Conservation (phyloP, 2,888 invertebrate genomes). For the Eretmocerus hayati region DNA sequence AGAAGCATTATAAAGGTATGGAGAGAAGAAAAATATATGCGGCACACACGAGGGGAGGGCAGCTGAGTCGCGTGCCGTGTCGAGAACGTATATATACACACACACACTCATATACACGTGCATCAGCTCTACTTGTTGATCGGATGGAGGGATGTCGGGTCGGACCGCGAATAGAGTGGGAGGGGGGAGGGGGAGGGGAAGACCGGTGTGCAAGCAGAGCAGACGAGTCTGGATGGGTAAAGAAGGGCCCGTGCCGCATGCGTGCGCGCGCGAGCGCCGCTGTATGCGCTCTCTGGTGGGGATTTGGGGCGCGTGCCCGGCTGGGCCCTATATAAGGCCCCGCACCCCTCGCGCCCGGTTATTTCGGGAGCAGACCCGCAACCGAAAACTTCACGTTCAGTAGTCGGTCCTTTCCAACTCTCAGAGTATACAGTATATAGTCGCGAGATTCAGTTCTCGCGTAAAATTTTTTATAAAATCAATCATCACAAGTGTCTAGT, state of each 20-base stretch:
- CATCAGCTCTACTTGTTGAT: not conserved
- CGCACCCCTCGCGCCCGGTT: slow-evolving; percentile 40
- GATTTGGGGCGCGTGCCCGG: slow-evolving; percentile 57
- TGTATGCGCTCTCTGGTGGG: slow-evolving; percentile 51
- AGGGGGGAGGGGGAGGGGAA: not conserved
- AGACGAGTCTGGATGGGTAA: not conserved
- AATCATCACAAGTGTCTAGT: slow-evolving; percentile 14
- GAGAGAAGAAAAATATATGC: too few relatives aligned
- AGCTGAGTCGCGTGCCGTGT: too few relatives aligned
- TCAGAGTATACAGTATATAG: too few relatives aligned
- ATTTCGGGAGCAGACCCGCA: slow-evolving; percentile 44
- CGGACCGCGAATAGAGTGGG: not conserved
- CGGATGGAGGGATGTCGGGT: not conserved
- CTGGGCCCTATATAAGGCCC: slow-evolving; percentile 44
- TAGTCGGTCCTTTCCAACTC: too few relatives aligned
- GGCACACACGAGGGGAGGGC: too few relatives aligned
- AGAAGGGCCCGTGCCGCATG: slow-evolving; percentile 14
- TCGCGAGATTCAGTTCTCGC: too few relatives aligned
- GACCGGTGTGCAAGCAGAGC: too few relatives aligned
- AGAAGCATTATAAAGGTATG: too few relatives aligned
- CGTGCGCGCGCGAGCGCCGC: slow-evolving; percentile 40
- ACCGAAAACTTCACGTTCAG: too few relatives aligned
- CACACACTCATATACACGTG: not conserved
- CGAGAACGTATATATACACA: not conserved
- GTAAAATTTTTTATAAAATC: too few relatives aligned